phyloP scores from a whole-genome alignment of 2,888 invertebrate genomes.

The Elysia crispata region DNA sequence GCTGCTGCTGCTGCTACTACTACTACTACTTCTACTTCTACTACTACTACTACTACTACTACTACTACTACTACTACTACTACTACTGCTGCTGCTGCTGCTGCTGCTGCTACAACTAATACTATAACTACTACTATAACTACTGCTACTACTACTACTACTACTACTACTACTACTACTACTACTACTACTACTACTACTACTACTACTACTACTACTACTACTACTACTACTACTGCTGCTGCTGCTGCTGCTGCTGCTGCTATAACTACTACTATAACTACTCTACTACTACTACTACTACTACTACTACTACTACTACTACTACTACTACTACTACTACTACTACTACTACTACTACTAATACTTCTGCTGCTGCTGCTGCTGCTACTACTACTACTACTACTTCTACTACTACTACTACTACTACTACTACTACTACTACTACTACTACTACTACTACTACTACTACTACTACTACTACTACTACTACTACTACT shows the following conservation, averaged over 20 bases:
- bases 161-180: neutral
- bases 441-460: slow-evolving; percentile 4
- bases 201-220: slow-evolving; percentile 9
- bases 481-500: too few species aligned
- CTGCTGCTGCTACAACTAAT: too few species aligned
- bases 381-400: neutral
- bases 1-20: neutral
- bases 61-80: slow-evolving; percentile 1
- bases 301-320: slow-evolving; percentile 9
- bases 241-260: neutral
- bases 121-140: slow-evolving; percentile 15
- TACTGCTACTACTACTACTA: neutral
- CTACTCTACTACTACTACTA: too few species aligned
- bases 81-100: too few species aligned
- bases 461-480: slow-evolving; percentile 9
- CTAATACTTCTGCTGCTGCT: too few species aligned
- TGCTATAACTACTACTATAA: too few species aligned
- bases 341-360: too few species aligned
- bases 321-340: slow-evolving; percentile 9
- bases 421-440: slow-evolving; percentile 9
- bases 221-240: neutral
- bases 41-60: neutral
- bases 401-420: slow-evolving; percentile 4
- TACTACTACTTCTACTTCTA: slow-evolving; percentile 6
- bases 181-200: slow-evolving; percentile 11